These are phyloP conservation scores for Pavo muticus DNA, from an alignment of 2,113 vertebrate species.

Conservation along the genomic window DNA sequence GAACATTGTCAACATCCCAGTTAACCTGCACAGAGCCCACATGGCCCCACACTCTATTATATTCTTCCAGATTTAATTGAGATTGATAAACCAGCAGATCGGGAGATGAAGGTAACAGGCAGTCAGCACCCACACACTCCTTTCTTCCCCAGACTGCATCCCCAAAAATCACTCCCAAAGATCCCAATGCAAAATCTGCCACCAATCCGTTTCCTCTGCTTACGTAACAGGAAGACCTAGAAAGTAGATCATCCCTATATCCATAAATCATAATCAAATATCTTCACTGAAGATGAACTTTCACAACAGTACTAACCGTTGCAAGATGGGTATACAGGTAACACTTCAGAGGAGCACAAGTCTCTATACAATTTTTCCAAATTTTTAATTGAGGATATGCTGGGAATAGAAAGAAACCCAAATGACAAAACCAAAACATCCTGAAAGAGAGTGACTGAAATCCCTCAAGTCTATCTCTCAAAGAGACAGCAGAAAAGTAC, in stretches of 20 bases:
- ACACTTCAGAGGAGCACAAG: neutral
- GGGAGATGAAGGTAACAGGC: neutral
- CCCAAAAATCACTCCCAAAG: neutral
- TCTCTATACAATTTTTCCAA: neutral
- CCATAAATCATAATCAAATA: neutral
- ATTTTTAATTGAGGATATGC: neutral
- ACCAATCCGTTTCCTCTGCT: neutral
- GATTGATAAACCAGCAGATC: neutral
- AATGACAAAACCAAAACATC: neutral
- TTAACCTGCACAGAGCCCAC: neutral
- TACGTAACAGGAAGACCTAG: neutral
- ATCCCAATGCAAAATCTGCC: neutral
- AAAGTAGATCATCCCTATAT: neutral
- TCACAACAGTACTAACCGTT: neutral
- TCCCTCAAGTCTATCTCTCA: neutral
- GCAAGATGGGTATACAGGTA: neutral
- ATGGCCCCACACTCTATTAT: neutral
- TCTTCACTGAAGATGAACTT: neutral
- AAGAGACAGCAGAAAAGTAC: neutral
- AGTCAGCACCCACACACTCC: neutral
- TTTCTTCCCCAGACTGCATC: neutral
- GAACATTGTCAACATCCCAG: neutral
- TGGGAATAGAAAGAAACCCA: neutral
- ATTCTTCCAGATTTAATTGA: neutral
- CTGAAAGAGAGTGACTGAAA: neutral